Percentiles rank a stretch among this genome's conserved stretches.
These are phyloP conservation scores for Coracopsis vasa DNA, from an alignment of 2,113 vertebrate species.

Conservation along the genomic window DNA sequence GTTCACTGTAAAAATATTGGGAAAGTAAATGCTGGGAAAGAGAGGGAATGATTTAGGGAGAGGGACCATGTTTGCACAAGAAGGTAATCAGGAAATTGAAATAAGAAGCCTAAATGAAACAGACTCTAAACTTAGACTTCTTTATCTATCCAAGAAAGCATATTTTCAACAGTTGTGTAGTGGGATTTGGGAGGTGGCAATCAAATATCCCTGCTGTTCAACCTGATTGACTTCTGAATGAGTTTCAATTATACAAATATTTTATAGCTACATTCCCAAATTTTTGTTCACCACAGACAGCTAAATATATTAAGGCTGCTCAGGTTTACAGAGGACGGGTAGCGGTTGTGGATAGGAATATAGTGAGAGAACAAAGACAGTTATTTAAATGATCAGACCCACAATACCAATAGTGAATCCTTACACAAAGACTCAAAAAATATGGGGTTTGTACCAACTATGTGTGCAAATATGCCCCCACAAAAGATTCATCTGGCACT, in stretches of 20 bases:
- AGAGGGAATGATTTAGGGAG: neutral
- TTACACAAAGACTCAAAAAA: neutral
- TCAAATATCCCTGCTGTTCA: rapidly evolving
- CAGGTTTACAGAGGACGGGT: neutral
- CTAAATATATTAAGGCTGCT: neutral
- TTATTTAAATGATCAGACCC: neutral
- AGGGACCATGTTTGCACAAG: neutral
- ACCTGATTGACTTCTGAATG: neutral
- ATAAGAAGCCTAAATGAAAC: neutral
- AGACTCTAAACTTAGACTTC: neutral
- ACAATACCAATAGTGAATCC: neutral
- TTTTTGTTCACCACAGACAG: neutral
- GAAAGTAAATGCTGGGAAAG: neutral
- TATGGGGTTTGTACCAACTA: neutral
- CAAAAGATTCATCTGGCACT: neutral
- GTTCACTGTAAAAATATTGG: neutral
- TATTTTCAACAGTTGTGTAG: neutral
- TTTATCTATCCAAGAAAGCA: neutral
- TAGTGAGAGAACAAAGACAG: neutral
- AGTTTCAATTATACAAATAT: neutral
- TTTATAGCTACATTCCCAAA: neutral
- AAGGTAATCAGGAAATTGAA: neutral
- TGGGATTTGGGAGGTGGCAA: neutral
- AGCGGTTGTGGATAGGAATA: neutral
- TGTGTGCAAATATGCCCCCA: neutral